Evolutionary conservation across 2,797 vertebrate species (phyloP).

Genomic region (Hemitrygon akajei): DNA sequence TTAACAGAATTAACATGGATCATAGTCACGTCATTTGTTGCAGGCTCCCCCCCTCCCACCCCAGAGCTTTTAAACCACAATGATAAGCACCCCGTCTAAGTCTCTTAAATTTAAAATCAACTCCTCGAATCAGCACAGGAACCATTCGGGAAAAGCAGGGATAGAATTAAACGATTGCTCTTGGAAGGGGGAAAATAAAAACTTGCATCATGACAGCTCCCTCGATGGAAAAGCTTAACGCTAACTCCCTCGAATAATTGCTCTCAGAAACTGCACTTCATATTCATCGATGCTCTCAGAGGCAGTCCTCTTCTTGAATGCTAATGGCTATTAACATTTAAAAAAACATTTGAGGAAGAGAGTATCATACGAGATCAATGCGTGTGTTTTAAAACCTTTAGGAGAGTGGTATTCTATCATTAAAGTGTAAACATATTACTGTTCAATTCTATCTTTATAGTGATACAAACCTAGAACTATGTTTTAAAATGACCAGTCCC

Average conservation of each 20-base stretch:
- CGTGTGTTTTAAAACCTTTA: neutral
- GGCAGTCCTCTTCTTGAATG: neutral
- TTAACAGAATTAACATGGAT: slow-evolving; percentile 31
- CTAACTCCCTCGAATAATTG: slow-evolving; percentile 33
- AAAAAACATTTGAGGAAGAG: neutral
- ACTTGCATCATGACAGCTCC: slow-evolving; percentile 17
- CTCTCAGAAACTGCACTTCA: slow-evolving; percentile 21
- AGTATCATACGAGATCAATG: too few species aligned
- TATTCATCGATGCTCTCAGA: slow-evolving; percentile 14
- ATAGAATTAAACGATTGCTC: neutral
- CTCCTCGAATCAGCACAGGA: neutral
- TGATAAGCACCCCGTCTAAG: neutral
- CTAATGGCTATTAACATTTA: neutral
- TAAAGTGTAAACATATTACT: neutral
- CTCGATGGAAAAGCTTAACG: neutral
- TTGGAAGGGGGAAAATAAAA: neutral
- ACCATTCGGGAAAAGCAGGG: neutral
- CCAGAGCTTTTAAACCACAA: neutral
- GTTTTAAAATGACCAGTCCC: neutral
- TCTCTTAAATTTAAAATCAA: neutral
- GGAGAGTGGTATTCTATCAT: neutral
- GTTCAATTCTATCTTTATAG: neutral
- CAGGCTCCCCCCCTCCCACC: too few species aligned
- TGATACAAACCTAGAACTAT: neutral
- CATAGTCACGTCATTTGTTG: slow-evolving; percentile 14